phyloP scores from a whole-genome alignment of 2,113 vertebrate species.

The Cacatua alba region DNA sequence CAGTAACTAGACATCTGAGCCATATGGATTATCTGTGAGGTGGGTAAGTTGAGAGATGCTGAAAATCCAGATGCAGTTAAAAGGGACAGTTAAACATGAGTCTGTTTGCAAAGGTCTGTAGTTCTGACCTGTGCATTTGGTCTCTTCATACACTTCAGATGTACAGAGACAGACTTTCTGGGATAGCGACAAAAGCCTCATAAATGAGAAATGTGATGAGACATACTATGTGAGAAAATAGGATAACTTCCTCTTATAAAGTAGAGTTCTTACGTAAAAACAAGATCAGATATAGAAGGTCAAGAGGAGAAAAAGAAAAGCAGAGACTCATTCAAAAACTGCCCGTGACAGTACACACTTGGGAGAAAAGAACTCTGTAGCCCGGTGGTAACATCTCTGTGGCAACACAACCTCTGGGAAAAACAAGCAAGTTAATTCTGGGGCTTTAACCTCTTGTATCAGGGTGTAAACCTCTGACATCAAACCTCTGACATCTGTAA shows the following conservation, averaged over 20 bases:
- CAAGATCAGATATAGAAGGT: neutral
- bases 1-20: neutral
- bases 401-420: neutral
- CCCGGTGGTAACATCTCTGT: neutral
- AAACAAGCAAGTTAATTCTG: neutral
- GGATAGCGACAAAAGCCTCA: neutral
- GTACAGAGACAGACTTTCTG: neutral
- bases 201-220: neutral
- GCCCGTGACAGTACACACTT: neutral
- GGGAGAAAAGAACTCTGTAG: neutral
- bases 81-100: neutral
- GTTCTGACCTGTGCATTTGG: neutral
- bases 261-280: neutral
- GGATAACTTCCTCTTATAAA: neutral
- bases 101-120: neutral
- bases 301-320: neutral
- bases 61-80: neutral
- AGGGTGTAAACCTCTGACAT: neutral
- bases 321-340: neutral
- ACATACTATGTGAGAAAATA: fast-evolving
- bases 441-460: neutral
- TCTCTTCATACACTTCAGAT: neutral
- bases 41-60: neutral
- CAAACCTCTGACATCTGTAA: neutral
- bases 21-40: neutral